Base-by-base conservation (phyloP, 1,140 invertebrate genomes). In the Penaeus chinensis region DNA sequence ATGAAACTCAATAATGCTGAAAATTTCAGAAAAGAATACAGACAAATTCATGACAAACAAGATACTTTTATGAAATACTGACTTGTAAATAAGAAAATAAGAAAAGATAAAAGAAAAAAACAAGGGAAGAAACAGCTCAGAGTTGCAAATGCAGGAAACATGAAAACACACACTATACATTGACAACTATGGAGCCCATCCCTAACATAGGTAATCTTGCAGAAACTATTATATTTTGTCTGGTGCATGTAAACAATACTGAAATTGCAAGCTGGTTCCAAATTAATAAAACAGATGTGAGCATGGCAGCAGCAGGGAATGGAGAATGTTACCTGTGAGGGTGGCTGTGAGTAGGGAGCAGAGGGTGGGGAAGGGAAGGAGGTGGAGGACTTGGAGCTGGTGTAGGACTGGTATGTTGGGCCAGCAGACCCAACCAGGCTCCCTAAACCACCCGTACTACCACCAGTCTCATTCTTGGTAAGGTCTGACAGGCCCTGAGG, bases 321-420 rank as follows among this genome's bases (percentile, higher is more conserved):
- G 77, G 71, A 27, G 37, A 27, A 66, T 79, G 84, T 84, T 82
- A 89, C 84, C 83, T 88, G 82, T 78, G 89, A 89, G 61, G 87
- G 82, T 47, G 83, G 87, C 84, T 89, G 89, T 84, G 87, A 85
- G 87, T 85, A 90, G 61, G 89, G 89, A 62, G 87, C 89, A 86
- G 89, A 90, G 87, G 87, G 87, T 80, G 87, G 89, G 87, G 89
- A 90, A 81, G 89, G 87, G 84, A 89, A 89, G 82, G 87, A 89
- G 42, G 89, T 85, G 87, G 89, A 76, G 69, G 83, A 60, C 84
- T 83, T 85, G 76, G 81, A 89, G 89, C 82, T 82, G 83, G 87
- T 81, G 79, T 81, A 85, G 61, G 85, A 82, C 87, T 88, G 83
- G 81, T 89, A 87, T 65, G 87, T 78, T 82, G 83, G 78, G 54